These are phyloP conservation scores for Dermochelys coriacea DNA, from an alignment of 2,797 vertebrate species.

Conservation along the genomic window DNA sequence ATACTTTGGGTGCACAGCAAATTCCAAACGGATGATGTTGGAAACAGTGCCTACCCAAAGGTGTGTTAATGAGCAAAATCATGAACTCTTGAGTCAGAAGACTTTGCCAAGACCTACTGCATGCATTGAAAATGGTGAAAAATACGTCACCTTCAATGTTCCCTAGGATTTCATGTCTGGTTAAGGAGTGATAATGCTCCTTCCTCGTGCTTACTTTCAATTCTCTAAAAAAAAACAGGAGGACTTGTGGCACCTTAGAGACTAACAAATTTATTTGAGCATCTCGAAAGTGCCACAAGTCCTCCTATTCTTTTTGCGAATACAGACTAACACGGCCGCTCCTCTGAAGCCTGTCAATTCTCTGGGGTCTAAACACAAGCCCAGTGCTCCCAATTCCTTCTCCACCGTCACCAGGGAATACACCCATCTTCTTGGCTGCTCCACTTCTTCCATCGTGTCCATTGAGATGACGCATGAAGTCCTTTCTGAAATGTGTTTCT, in stretches of 20 bases:
- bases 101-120: not conserved
- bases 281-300: too few relatives aligned
- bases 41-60: not conserved
- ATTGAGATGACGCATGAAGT: rapidly evolving
- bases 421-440: rapidly evolving
- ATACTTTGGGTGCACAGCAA: not conserved
- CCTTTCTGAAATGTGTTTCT: rapidly evolving
- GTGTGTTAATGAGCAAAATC: not conserved
- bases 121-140: not conserved
- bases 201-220: not conserved
- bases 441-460: rapidly evolving
- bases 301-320: too few relatives aligned
- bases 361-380: not conserved
- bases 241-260: too few relatives aligned
- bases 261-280: too few relatives aligned
- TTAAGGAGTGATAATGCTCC: rapidly evolving
- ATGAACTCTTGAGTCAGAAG: not conserved
- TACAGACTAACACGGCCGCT: too few relatives aligned
- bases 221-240: too few relatives aligned
- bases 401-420: rapidly evolving
- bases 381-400: not conserved
- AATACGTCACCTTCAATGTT: not conserved
- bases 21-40: not conserved
- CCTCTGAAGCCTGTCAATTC: too few relatives aligned
- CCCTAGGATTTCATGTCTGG: not conserved